These are phyloP conservation scores for Cinclus mexicanus DNA, from an alignment of 2,113 vertebrate species.

Conservation along the genomic window DNA sequence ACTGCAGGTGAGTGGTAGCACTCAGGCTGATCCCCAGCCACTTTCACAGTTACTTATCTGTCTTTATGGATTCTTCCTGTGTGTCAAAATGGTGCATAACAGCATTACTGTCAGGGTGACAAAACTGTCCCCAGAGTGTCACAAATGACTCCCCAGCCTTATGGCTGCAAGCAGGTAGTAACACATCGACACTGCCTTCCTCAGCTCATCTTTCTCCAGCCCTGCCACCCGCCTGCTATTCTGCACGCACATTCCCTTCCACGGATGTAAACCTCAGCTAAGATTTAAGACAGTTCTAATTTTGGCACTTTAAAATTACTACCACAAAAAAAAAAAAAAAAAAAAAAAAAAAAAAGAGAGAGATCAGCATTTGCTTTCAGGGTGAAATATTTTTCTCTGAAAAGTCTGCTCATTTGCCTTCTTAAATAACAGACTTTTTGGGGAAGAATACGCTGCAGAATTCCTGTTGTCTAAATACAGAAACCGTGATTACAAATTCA, in stretches of 20 bases:
- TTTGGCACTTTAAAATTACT: neutral
- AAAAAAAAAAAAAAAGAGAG: neutral
- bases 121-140: constrained; percentile 83
- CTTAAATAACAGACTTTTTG: neutral
- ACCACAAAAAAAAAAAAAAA: neutral
- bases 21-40: constrained; percentile 81
- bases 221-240: neutral
- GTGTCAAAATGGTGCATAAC: constrained; percentile 82
- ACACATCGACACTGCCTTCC: constrained; percentile 26
- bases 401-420: neutral
- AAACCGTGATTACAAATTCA: neutral
- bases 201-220: constrained; percentile 28
- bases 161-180: constrained; percentile 71
- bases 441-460: neutral
- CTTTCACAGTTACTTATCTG: constrained; percentile 86
- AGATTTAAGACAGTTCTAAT: neutral
- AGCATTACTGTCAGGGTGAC: constrained; percentile 87
- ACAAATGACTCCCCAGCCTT: constrained; percentile 80
- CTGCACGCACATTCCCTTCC: neutral
- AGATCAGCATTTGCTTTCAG: neutral
- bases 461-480: neutral
- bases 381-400: neutral
- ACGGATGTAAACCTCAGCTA: accelerated
- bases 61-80: constrained; percentile 85
- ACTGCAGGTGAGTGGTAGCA: constrained; percentile 81